phyloP scores from a whole-genome alignment of 2,113 vertebrate genomes.

The Brachirus orientalis region DNA sequence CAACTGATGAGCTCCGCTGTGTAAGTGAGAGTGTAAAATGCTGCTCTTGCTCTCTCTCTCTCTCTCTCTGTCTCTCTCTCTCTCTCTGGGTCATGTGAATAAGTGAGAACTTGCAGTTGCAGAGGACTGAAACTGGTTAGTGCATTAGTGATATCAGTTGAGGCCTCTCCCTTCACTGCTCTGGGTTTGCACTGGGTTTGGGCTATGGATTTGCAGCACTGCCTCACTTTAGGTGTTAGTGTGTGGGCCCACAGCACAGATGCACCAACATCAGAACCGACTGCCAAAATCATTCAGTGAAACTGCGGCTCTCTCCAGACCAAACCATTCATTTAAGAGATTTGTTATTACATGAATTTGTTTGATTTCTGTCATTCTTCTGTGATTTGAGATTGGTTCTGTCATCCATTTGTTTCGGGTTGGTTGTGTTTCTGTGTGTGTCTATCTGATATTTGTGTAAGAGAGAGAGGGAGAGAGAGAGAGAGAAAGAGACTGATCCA shows the following conservation, averaged over 20 bases:
- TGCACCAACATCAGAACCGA: conserved; percentile 34
- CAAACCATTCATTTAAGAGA: conserved; percentile 41
- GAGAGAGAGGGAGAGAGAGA: not conserved
- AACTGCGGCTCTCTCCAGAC: conserved; percentile 12
- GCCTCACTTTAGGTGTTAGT: conserved; percentile 31
- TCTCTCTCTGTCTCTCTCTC: conserved; percentile 39
- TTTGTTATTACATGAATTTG: conserved; percentile 50
- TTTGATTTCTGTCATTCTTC: conserved; percentile 55
- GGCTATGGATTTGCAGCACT: conserved; percentile 42
- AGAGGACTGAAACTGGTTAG: conserved; percentile 95
- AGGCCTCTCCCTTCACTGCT: conserved; percentile 77
- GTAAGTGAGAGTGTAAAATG: conserved; percentile 98
- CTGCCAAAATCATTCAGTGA: conserved; percentile 22
- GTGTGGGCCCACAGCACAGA: conserved; percentile 24
- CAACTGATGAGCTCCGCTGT: conserved; percentile 99
- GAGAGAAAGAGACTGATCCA: conserved; percentile 70
- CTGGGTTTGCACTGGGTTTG: conserved; percentile 52
- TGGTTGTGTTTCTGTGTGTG: conserved; percentile 8
- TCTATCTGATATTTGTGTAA: conserved; percentile 7
- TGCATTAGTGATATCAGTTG: conserved; percentile 92
- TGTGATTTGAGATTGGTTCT: conserved; percentile 49
- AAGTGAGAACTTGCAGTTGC: conserved; percentile 95
- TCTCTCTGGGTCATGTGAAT: conserved; percentile 84
- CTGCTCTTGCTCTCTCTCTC: conserved; percentile 56
- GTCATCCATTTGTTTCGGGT: conserved; percentile 48